These are phyloP conservation scores for Leptinotarsa juncta DNA, from an alignment of 2,888 invertebrate genomes.

Conservation along the genomic window DNA sequence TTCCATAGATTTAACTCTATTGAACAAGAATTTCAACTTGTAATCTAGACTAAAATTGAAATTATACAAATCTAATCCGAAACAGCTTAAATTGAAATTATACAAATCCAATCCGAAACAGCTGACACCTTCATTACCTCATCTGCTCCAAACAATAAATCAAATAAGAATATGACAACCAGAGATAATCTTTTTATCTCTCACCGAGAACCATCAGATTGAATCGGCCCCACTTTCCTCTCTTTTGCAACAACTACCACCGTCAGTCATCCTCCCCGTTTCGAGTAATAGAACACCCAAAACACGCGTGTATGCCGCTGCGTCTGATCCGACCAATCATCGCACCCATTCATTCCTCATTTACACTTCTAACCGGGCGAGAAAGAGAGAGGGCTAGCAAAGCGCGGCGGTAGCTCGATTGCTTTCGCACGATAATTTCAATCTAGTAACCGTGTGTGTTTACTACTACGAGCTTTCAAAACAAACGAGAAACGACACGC, in stretches of 20 bases:
- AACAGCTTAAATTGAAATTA: neutral
- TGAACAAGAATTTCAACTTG: no score
- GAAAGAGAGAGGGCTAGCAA: constrained; percentile 24
- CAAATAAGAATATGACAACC: neutral
- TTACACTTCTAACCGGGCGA: constrained; percentile 30
- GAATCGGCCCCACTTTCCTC: constrained; percentile 14
- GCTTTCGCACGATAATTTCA: constrained; percentile 23
- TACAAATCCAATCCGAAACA: neutral
- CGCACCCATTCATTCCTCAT: constrained; percentile 36
- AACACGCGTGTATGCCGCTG: constrained; percentile 18
- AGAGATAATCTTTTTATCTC: constrained; percentile 11
- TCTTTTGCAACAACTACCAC: constrained; percentile 8
- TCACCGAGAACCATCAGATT: neutral
- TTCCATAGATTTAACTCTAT: no score
- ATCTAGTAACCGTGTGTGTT: constrained; percentile 32
- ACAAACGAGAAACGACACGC: constrained; percentile 37
- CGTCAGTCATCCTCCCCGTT: constrained; percentile 2
- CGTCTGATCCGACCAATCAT: constrained; percentile 27
- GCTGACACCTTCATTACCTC: constrained; percentile 2
- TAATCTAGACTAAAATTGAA: neutral
- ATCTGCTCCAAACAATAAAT: constrained; percentile 8
- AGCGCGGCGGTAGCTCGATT: constrained; percentile 31
- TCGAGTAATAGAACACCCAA: constrained; percentile 5
- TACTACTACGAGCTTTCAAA: constrained; percentile 35
- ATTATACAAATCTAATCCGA: neutral